A percentile compares a stretch with the other conserved stretches of the same genome.
Conservation (phyloP, 2,888 invertebrate genomes). For the Pseudolycoriella hygida region DNA sequence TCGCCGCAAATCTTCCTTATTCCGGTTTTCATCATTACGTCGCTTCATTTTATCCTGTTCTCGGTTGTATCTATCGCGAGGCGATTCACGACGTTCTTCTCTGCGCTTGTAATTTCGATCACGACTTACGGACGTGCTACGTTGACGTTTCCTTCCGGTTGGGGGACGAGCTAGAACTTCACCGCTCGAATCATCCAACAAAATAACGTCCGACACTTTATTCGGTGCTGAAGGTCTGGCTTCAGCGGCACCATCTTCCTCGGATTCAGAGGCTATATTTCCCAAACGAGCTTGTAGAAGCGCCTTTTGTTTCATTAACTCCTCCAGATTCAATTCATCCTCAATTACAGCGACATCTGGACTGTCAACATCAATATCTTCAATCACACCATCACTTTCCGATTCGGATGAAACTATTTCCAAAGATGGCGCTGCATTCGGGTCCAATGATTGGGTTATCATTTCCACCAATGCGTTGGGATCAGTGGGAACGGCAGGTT, state of each 20-base stretch:
- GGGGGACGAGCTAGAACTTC: constrained; percentile 30
- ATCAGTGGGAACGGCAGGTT: constrained; percentile 27
- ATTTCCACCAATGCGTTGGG: constrained; percentile 31
- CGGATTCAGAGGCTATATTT: constrained; percentile 54
- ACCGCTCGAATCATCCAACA: constrained; percentile 46
- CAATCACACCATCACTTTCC: constrained; percentile 33
- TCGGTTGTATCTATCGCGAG: not conserved
- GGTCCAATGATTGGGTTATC: constrained; percentile 30
- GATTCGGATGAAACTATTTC: constrained; percentile 52
- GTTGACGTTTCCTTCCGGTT: constrained; percentile 4
- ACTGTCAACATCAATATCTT: constrained; percentile 22
- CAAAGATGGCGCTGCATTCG: constrained; percentile 28
- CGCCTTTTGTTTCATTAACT: constrained; percentile 79
- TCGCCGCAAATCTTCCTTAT: constrained; percentile 27
- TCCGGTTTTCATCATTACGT: constrained; percentile 30
- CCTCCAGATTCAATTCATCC: constrained; percentile 68
- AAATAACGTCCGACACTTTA: constrained; percentile 37
- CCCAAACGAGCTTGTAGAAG: constrained; percentile 58
- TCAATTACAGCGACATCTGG: constrained; percentile 51
- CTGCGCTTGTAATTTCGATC: constrained; percentile 18
- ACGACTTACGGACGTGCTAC: constrained; percentile 20
- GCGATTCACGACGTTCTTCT: constrained; percentile 6
- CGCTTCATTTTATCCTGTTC: constrained; percentile 12
- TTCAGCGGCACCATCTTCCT: constrained; percentile 30
- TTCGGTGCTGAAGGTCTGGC: constrained; percentile 22